Evolutionary conservation across 2,113 vertebrate species (phyloP).

Genomic region (Lophotis ruficrista): DNA sequence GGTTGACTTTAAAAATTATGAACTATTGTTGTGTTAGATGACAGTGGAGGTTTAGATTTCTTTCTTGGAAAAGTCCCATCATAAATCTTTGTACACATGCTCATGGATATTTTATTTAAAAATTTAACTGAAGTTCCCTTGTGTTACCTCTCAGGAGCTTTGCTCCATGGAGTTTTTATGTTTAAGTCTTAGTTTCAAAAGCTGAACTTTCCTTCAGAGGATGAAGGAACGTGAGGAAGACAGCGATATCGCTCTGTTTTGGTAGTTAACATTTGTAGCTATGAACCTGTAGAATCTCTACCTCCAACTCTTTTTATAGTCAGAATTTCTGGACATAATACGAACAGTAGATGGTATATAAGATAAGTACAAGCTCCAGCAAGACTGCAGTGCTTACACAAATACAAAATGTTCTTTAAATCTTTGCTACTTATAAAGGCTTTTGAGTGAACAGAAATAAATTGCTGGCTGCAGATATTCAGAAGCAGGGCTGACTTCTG

Average conservation of each 20-base stretch:
- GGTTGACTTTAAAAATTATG: not conserved
- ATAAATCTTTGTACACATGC: not conserved
- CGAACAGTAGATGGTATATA: not conserved
- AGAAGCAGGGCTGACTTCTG: not conserved
- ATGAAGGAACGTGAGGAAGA: not conserved
- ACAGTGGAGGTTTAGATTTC: not conserved
- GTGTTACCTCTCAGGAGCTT: not conserved
- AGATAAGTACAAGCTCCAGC: not conserved
- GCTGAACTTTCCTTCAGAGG: not conserved
- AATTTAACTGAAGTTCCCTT: not conserved
- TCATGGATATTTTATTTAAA: not conserved
- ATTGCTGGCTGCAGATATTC: not conserved
- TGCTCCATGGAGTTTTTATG: not conserved
- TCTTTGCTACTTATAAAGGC: not conserved
- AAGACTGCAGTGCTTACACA: not conserved
- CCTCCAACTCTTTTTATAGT: not conserved
- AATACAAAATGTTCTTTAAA: not conserved
- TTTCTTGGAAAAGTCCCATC: not conserved
- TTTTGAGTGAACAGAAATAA: not conserved
- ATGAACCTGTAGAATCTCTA: not conserved
- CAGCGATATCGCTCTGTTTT: not conserved
- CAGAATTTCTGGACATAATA: not conserved
- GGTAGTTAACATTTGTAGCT: not conserved
- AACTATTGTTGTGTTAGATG: not conserved
- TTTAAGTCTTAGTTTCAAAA: not conserved